Percentiles rank a stretch among this genome's conserved stretches.
These are phyloP conservation scores for Peromyscus melanophrys DNA, from an alignment of 2,797 vertebrate species.

Conservation along the genomic window DNA sequence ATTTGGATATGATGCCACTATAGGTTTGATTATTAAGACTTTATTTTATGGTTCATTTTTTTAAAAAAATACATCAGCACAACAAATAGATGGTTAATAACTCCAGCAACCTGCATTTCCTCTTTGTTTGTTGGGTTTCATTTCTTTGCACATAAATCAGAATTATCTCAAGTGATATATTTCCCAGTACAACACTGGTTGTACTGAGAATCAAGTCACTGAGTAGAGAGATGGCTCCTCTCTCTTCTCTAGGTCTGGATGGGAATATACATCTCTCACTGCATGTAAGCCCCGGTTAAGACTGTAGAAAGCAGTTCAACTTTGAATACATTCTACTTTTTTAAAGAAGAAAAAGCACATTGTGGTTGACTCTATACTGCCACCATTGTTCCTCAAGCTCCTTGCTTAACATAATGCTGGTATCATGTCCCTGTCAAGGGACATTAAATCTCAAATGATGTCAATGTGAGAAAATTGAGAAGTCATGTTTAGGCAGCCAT, in stretches of 20 bases:
- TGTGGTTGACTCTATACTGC: background rate
- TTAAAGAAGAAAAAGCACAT: background rate
- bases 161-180: conserved; percentile 61
- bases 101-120: conserved; percentile 68
- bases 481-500: background rate
- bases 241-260: conserved; percentile 17
- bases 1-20: conserved; percentile 71
- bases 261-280: background rate
- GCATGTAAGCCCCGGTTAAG: background rate
- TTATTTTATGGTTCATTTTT: conserved; percentile 64
- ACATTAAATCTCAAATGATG: background rate
- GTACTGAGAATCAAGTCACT: conserved; percentile 19
- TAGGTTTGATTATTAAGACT: conserved; percentile 56
- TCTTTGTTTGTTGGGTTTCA: background rate
- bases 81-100: conserved; percentile 64
- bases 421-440: background rate
- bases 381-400: background rate
- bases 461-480: background rate
- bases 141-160: background rate
- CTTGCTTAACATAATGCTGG: background rate
- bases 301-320: conserved; percentile 18
- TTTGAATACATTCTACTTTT: background rate
- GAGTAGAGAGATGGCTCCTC: background rate
- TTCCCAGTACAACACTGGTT: conserved; percentile 42
- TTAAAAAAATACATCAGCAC: conserved; percentile 20